Base-by-base conservation (phyloP, 2,888 invertebrate genomes). In the Brachylomia viminalis region DNA sequence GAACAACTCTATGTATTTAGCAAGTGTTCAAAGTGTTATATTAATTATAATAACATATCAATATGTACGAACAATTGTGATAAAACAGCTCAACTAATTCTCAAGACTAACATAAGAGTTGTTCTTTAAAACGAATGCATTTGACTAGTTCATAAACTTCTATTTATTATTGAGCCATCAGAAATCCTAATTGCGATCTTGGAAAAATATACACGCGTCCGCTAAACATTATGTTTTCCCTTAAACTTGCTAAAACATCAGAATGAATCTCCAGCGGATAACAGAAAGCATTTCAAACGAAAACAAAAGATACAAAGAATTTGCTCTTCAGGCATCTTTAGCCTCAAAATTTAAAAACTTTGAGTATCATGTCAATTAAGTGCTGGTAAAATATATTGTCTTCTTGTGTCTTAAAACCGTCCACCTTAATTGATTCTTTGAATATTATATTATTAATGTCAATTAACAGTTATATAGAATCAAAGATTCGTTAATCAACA, bases 81-180 rank as follows among this genome's bases (percentile, higher is more conserved):
- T 66, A 72, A 61, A 84, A 75, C 65, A 71, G 75, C 71, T 76
- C 75, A 75, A 83, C 76, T 86, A 83, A 76, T 75, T 75, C 69
- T 77, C 65, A 80, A 64, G 74, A 69, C 75, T 77, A 79, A 83
- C 75, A 80, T 75, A 66, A 30, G 80, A 87, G 85, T 88, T 82
- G 79, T 83, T 79, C 84, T 84, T 81, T 72, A 27, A 77, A 86
- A 81, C 84, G 82, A 80, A 82, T 85, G 76, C 72, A 66, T 84
- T 79, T 88, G 89, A 87, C 88, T 89, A 88, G 88, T 86, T 81
- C 58, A 84, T 84, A 84, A 86, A 80, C 67, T 74, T 88, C 79
- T 83, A 87, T 77, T 79, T 75, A 87, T 88, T 88, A 91, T 91
- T 91, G 91, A 91, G 91, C 91, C 89, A 87, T 87, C 83, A 89